phyloP scores from a whole-genome alignment of 2,888 invertebrate species.

The Gastrophysa polygoni region DNA sequence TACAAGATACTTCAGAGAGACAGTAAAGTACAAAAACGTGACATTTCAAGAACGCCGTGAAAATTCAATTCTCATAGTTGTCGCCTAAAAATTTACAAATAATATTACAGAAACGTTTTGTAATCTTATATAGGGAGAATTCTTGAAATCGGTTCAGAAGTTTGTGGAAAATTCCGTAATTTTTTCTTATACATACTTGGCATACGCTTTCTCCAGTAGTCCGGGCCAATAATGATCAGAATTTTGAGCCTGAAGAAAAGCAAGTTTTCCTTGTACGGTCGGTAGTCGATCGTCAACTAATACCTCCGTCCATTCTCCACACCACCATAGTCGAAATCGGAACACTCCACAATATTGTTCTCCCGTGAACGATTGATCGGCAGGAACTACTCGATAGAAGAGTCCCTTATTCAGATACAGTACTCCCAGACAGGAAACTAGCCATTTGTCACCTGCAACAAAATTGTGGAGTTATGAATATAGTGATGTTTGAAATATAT shows the following conservation, averaged over 20 bases:
- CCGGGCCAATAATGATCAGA: conserved; percentile 90
- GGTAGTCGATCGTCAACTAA: conserved; percentile 89
- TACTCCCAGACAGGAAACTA: conserved; percentile 86
- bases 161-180: no score
- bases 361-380: conserved; percentile 80
- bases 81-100: no score
- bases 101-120: no score
- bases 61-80: no score
- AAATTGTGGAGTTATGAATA: no score
- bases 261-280: conserved; percentile 83
- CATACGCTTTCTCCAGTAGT: conserved; percentile 89
- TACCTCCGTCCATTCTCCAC: conserved; percentile 90
- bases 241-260: conserved; percentile 82
- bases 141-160: no score
- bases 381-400: conserved; percentile 90
- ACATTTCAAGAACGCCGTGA: no score
- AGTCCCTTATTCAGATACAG: conserved; percentile 84
- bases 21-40: no score
- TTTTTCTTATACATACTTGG: conserved; percentile 77
- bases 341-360: conserved; percentile 79
- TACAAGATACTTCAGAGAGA: no score
- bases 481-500: no score
- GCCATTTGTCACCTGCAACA: conserved; percentile 82
- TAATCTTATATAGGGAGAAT: no score
- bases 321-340: conserved; percentile 92